Percentiles rank a stretch among this genome's conserved stretches.
Evolutionary conservation across 2,113 vertebrate genomes (phyloP).

Genomic region (Microtus montanus): DNA sequence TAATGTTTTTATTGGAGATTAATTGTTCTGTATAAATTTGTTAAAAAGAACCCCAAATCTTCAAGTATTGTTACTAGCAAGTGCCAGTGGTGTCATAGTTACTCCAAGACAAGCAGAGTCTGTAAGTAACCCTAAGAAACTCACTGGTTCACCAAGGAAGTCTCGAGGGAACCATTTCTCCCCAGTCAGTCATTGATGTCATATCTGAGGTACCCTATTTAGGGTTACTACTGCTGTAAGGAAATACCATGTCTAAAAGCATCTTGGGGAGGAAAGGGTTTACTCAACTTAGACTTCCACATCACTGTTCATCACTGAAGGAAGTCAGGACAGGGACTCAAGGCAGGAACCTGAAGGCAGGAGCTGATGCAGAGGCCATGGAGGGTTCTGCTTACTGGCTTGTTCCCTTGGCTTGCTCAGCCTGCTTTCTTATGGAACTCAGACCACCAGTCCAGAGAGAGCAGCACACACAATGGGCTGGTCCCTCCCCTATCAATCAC

Average conservation of each 20-base stretch:
- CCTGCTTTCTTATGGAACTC: neutral
- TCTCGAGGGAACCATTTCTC: neutral
- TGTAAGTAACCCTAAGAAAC: neutral
- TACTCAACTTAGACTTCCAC: neutral
- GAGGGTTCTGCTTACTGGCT: too few species aligned
- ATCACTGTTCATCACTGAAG: neutral
- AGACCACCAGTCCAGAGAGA: neutral
- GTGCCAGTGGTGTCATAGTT: neutral
- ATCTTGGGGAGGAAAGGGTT: neutral
- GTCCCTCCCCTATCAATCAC: neutral
- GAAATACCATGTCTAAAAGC: neutral
- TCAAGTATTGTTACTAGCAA: neutral
- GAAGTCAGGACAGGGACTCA: neutral
- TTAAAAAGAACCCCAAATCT: neutral
- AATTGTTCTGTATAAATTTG: neutral
- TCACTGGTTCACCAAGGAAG: neutral
- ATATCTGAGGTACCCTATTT: neutral
- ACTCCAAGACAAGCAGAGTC: neutral
- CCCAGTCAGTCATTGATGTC: neutral
- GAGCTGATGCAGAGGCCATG: neutral
- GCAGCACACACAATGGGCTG: neutral
- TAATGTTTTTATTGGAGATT: neutral
- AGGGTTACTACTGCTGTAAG: neutral
- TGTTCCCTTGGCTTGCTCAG: neutral
- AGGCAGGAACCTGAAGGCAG: neutral